These are phyloP conservation scores for Epicampocera succincta DNA, from an alignment of 2,888 invertebrate genomes.

Conservation along the genomic window DNA sequence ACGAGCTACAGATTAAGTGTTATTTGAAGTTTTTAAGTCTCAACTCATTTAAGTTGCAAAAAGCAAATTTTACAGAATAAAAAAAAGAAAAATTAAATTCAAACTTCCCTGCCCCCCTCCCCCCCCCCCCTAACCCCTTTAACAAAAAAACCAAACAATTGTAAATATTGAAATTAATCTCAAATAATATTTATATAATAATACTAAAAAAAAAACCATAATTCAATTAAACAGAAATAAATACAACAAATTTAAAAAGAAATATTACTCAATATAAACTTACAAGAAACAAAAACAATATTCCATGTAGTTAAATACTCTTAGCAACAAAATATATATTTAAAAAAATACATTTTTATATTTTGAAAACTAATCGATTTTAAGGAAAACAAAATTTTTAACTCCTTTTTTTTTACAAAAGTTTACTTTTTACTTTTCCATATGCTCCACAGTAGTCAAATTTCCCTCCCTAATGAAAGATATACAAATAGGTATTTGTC, in stretches of 20 bases:
- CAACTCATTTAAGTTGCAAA: neutral
- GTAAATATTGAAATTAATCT: too few relatives aligned
- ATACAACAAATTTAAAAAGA: conserved; percentile 13
- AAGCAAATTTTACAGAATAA: too few relatives aligned
- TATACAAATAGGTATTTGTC: conserved; percentile 3
- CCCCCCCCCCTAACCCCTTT: too few relatives aligned
- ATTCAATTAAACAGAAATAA: neutral
- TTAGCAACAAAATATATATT: conserved; percentile 63
- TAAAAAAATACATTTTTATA: conserved; percentile 50
- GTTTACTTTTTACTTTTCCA: neutral
- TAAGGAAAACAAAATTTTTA: conserved; percentile 44
- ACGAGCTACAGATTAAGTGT: neutral
- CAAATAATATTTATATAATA: too few relatives aligned
- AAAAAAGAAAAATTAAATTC: too few relatives aligned
- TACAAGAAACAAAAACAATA: conserved; percentile 37
- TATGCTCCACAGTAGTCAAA: conserved; percentile 30
- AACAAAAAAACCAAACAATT: too few relatives aligned
- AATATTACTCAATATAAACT: neutral
- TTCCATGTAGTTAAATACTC: conserved; percentile 62
- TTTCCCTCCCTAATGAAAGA: conserved; percentile 8
- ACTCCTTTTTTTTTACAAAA: conserved; percentile 13
- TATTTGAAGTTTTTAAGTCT: conserved; percentile 19
- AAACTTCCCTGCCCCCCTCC: too few relatives aligned
- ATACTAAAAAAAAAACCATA: neutral
- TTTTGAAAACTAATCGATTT: conserved; percentile 51